These are phyloP conservation scores for Ophraella communa DNA, from an alignment of 2,888 invertebrate species.

Conservation along the genomic window DNA sequence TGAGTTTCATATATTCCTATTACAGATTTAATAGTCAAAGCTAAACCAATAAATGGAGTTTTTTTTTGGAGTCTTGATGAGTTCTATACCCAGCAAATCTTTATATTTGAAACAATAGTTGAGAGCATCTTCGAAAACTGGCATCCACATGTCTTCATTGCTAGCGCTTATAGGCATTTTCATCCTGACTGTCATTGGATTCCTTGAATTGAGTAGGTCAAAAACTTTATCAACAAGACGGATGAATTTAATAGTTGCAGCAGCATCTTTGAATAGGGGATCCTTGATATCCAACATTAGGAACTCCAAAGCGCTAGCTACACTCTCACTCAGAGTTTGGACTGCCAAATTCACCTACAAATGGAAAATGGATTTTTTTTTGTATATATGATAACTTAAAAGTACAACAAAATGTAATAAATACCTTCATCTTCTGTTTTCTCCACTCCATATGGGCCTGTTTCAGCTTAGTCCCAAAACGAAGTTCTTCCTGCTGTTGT, in stretches of 20 bases:
- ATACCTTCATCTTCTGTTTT: conserved; percentile 14
- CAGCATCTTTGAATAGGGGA: background rate
- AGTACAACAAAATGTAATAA: background rate
- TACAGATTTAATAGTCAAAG: conserved; percentile 11
- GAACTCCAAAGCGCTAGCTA: conserved; percentile 8
- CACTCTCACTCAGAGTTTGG: conserved; percentile 6
- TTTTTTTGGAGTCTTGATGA: conserved; percentile 16
- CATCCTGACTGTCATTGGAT: conserved; percentile 5
- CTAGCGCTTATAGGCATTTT: conserved; percentile 1
- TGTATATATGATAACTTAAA: too few relatives aligned
- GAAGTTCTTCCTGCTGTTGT: conserved; percentile 5
- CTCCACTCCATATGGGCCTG: conserved; percentile 3
- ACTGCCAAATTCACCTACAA: conserved; percentile 14
- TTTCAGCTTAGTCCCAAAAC: conserved; percentile 5
- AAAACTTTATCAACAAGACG: too few relatives aligned
- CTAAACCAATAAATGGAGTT: conserved; percentile 17
- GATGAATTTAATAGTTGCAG: too few relatives aligned
- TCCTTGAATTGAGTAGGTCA: conserved; percentile 13
- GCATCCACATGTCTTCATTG: conserved; percentile 6
- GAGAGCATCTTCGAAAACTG: conserved; percentile 1
- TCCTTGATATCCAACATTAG: conserved; percentile 8
- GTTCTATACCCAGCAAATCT: conserved; percentile 1
- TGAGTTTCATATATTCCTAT: conserved; percentile 15
- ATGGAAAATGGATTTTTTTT: background rate
- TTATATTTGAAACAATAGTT: conserved; percentile 4